These are phyloP conservation scores for Lasiommata megera DNA, from an alignment of 2,888 invertebrate species.

Conservation along the genomic window DNA sequence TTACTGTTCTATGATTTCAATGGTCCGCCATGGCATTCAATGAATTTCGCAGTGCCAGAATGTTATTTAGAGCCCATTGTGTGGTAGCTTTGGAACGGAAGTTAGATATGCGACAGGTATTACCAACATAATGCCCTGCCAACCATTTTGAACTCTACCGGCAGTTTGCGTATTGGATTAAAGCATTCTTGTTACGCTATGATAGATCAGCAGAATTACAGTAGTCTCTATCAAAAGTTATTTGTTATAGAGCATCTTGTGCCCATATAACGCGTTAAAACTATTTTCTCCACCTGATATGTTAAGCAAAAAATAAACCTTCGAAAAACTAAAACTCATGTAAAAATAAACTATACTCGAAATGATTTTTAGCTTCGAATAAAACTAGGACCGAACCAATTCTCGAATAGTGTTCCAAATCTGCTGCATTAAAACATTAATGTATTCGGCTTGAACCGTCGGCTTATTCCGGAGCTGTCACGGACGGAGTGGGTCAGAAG, in stretches of 20 bases:
- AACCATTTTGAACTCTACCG: slow-evolving; percentile 33
- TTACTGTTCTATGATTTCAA: slow-evolving; percentile 32
- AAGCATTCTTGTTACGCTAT: slow-evolving; percentile 29
- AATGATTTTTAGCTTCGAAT: not conserved
- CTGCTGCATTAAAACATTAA: slow-evolving; percentile 26
- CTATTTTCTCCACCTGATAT: too few species aligned
- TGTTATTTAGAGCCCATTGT: slow-evolving; percentile 39
- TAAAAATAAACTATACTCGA: not conserved
- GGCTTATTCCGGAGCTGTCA: slow-evolving; percentile 61
- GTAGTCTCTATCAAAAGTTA: too few species aligned
- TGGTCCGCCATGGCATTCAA: slow-evolving; percentile 35
- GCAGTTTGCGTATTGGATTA: slow-evolving; percentile 32
- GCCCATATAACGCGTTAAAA: too few species aligned
- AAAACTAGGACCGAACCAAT: slow-evolving; percentile 5
- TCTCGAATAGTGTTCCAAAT: slow-evolving; percentile 22
- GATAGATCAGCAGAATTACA: slow-evolving; percentile 18
- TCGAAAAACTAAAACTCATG: too few species aligned
- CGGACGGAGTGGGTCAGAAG: slow-evolving; percentile 59
- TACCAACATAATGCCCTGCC: slow-evolving; percentile 34
- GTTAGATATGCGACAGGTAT: slow-evolving; percentile 39
- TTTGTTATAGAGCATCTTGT: too few species aligned
- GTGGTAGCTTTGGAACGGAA: slow-evolving; percentile 37
- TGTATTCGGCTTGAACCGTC: slow-evolving; percentile 36
- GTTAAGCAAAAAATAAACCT: too few species aligned
- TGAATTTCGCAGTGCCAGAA: slow-evolving; percentile 34